Conservation (phyloP, 2,888 invertebrate genomes). For the Euzetes globulus region DNA sequence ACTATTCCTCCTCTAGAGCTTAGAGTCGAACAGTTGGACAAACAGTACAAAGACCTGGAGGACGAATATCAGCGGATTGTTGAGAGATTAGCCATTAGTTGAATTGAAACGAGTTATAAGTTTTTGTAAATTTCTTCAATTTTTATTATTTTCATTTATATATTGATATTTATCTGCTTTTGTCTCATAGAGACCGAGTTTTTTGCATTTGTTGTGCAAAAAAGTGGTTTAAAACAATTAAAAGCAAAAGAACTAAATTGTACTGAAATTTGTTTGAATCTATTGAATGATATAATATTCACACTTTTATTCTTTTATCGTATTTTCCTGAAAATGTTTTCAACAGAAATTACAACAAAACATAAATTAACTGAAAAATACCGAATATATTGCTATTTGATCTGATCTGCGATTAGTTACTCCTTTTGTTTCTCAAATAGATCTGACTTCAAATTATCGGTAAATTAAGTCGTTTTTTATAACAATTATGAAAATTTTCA, state of each 20-base stretch:
- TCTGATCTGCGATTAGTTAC: background rate
- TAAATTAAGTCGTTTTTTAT: background rate
- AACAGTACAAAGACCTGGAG: conserved; percentile 36
- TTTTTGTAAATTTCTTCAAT: conserved; percentile 4
- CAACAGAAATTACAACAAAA: conserved; percentile 17
- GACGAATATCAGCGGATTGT: conserved; percentile 36
- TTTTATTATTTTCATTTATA: background rate
- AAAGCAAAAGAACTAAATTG: conserved; percentile 24
- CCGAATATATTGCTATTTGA: conserved; percentile 13
- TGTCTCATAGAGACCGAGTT: conserved; percentile 14
- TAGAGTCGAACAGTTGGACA: conserved; percentile 23
- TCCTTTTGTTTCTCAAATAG: background rate
- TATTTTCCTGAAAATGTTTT: background rate
- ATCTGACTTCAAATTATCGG: background rate
- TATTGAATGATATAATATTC: conserved; percentile 10
- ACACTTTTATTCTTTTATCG: conserved; percentile 5
- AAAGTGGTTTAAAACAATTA: conserved; percentile 16
- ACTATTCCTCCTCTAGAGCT: conserved; percentile 10
- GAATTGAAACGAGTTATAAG: background rate
- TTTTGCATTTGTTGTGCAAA: conserved; percentile 26
- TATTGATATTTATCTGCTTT: background rate
- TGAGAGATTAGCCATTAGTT: conserved; percentile 33
- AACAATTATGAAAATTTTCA: conserved; percentile 9
- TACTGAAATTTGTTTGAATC: background rate
- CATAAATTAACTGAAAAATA: conserved; percentile 13